Evolutionary conservation across 1,140 invertebrate genomes (phyloP).

Genomic region (Drosophila ananassae): DNA sequence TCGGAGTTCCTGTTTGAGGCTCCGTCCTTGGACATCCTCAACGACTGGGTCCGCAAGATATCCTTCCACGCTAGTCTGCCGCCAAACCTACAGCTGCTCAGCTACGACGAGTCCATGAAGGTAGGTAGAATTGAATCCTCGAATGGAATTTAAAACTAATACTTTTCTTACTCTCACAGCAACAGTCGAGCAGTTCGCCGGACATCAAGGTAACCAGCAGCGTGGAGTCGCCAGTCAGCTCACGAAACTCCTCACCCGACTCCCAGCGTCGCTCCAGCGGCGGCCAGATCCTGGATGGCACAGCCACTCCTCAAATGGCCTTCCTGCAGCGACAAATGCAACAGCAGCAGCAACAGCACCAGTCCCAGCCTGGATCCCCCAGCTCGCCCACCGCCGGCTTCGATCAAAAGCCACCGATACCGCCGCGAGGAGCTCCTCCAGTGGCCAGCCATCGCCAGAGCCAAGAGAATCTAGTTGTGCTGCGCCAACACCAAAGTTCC

Average conservation of each 20-base stretch:
- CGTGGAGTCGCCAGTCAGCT: conserved; percentile 81
- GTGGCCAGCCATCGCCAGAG: conserved; percentile 84
- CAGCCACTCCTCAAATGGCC: conserved; percentile 80
- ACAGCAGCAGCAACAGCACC: conserved; percentile 67
- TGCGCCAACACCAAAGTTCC: conserved; percentile 74
- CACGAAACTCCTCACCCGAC: conserved; percentile 82
- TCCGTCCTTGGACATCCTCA: conserved; percentile 89
- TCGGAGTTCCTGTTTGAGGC: conserved; percentile 96
- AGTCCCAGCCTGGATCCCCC: conserved; percentile 68
- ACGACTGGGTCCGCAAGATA: conserved; percentile 97
- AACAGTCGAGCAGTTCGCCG: conserved; percentile 83
- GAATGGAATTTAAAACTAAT: neutral
- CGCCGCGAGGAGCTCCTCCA: conserved; percentile 85
- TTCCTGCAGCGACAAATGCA: conserved; percentile 84
- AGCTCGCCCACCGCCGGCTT: conserved; percentile 76
- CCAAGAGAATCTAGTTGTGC: conserved; percentile 75
- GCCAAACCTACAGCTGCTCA: conserved; percentile 93
- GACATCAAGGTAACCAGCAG: conserved; percentile 80
- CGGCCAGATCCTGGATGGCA: conserved; percentile 45
- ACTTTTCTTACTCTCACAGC: conserved; percentile 30
- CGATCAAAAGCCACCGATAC: conserved; percentile 86
- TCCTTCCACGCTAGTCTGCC: conserved; percentile 96
- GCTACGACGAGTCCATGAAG: conserved; percentile 88
- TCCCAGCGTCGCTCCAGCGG: conserved; percentile 76
- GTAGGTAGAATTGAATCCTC: conserved; percentile 23